Base-by-base conservation (phyloP, 1,140 invertebrate genomes). In the Scaptomyza pallida region DNA sequence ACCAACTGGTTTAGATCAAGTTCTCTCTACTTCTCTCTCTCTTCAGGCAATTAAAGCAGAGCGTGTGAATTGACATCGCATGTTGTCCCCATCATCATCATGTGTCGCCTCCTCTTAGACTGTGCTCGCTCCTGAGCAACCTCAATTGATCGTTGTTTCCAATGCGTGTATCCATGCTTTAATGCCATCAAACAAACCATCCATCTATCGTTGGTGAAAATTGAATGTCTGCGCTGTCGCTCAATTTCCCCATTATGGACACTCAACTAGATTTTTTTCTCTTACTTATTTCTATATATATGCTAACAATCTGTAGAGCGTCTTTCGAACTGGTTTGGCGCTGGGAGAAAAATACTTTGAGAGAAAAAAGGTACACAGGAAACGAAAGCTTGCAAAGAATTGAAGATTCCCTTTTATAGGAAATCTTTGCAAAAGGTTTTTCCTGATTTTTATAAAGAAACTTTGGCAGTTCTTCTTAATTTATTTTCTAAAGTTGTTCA, bases 121-220 rank as follows among this genome's bases (percentile, higher is more conserved):
- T 69, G 48, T 33, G 74, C 59, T 56, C 51, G 70, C 78, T 70
- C 71, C 56, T 35, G 51, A 57, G 19, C 51, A 44, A 12, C 44
- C 45, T 26, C 63, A 51, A 47, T 59, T 47, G 55, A 44, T 48
- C 40, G 21, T 60, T 48, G 21, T 60, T 48, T 30, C 30, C 63
- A 61, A 82, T 82, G 78, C 78, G 78, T 81, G 78, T 81, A 82
- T 82, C 78, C 72, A 59, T 81, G 78, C 75, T 81, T 60, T 30
- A 30, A 30, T 8, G 1, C 26, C 26, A 30, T 30, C 26, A 0
- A 30, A 9, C 26, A 0, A 30, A 9, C 26, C 8, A 54, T 72
- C 19, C 19, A 35, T 5, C 12, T 12, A 35, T 35, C 33, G 33
- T 37, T 4, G 33, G 60, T 61, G 80, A 78, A 85, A 83, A 83